phyloP scores from a whole-genome alignment of 2,113 vertebrate species.

The Arvicanthis niloticus region DNA sequence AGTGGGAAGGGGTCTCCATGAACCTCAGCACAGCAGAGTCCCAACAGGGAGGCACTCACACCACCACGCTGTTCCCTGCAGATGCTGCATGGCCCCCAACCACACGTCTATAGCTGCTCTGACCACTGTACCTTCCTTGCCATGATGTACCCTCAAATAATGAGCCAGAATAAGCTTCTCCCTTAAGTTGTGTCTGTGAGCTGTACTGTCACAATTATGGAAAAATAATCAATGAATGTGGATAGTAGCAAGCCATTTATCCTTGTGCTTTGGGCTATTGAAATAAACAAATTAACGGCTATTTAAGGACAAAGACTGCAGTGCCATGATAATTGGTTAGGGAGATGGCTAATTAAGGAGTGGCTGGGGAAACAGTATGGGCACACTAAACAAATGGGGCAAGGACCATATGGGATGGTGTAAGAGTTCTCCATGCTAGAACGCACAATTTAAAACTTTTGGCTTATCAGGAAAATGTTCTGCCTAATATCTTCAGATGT shows the following conservation, averaged over 20 bases:
- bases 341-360: not conserved
- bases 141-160: not conserved
- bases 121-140: not conserved
- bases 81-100: too few relatives aligned
- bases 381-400: not conserved
- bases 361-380: too few relatives aligned
- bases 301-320: not conserved
- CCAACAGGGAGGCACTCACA: too few relatives aligned
- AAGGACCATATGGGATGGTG: not conserved
- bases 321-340: not conserved
- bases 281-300: not conserved
- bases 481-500: not conserved
- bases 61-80: too few relatives aligned
- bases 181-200: not conserved
- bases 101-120: not conserved
- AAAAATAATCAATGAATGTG: not conserved
- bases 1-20: too few relatives aligned
- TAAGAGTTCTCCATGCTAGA: not conserved
- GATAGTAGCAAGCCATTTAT: not conserved
- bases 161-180: not conserved
- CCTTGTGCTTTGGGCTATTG: not conserved
- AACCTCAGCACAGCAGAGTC: too few relatives aligned
- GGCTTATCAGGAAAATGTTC: not conserved
- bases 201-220: not conserved
- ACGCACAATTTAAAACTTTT: not conserved